Evolutionary conservation across 2,888 invertebrate species (phyloP).

Genomic region (Pedicia rivosa): DNA sequence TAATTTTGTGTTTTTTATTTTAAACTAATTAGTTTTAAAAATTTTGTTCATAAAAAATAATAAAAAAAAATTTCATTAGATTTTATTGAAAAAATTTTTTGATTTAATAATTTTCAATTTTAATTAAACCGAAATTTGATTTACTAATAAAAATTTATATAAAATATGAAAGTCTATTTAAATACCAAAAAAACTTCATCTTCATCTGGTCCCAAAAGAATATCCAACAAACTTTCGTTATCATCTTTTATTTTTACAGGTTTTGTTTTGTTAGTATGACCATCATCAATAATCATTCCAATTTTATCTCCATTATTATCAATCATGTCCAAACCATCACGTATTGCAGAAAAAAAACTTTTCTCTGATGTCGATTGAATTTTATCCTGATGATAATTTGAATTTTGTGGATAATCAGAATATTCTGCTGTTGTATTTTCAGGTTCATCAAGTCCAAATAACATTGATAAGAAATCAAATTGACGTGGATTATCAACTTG

Average conservation of each 20-base stretch:
- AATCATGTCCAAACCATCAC: conserved; percentile 27
- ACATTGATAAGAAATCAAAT: conserved; percentile 25
- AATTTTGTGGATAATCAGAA: conserved; percentile 1
- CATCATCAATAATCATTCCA: conserved; percentile 4
- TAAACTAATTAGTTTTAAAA: too few relatives aligned
- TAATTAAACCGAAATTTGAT: too few relatives aligned
- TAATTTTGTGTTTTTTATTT: too few relatives aligned
- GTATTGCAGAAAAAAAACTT: conserved; percentile 24
- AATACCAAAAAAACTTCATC: too few relatives aligned
- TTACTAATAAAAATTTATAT: too few relatives aligned
- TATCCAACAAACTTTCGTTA: conserved; percentile 5
- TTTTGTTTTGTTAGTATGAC: conserved; percentile 3
- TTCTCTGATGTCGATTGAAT: conserved; percentile 20
- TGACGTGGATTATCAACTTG: conserved; percentile 14
- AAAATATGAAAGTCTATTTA: too few relatives aligned
- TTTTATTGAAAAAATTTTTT: too few relatives aligned
- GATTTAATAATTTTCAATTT: too few relatives aligned
- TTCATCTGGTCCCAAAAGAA: conserved; percentile 4
- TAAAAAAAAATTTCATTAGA: too few relatives aligned
- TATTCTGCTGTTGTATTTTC: neutral
- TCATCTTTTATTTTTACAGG: neutral
- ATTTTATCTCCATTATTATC: conserved; percentile 18
- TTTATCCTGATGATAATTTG: too few relatives aligned
- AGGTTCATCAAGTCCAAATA: conserved; percentile 23
- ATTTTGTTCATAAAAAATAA: too few relatives aligned